phyloP scores from a whole-genome alignment of 64 coral and sea anemone genomes.

The Stichodactyla helianthus region DNA sequence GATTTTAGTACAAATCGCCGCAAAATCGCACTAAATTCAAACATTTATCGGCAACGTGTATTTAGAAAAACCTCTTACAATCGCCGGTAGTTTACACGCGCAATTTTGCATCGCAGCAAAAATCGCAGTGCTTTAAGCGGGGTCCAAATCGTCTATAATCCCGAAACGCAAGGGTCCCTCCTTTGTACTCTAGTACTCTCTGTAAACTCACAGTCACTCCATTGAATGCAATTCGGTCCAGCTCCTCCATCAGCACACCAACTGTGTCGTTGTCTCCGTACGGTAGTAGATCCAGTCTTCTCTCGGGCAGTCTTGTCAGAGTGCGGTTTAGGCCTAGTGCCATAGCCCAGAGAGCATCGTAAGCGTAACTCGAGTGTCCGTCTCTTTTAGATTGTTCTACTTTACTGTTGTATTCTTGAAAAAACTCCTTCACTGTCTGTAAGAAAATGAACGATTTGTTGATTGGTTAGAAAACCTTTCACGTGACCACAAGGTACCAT shows the following conservation, averaged over 20 bases:
- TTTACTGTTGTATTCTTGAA: conserved; percentile 46
- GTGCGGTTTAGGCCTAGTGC: conserved; percentile 73
- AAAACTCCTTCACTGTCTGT: conserved; percentile 68
- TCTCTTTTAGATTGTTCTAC: conserved; percentile 38
- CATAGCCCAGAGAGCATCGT: conserved; percentile 87
- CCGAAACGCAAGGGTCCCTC: too few relatives aligned
- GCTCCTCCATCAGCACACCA: conserved; percentile 30
- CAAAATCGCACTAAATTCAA: too few relatives aligned
- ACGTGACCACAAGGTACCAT: too few relatives aligned
- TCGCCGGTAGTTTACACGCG: too few relatives aligned
- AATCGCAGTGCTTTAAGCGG: too few relatives aligned
- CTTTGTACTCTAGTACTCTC: too few relatives aligned
- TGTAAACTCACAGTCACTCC: conserved; percentile 69
- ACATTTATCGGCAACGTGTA: too few relatives aligned
- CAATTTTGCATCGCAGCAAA: too few relatives aligned
- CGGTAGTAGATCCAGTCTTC: conserved; percentile 39
- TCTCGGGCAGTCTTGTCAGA: conserved; percentile 26
- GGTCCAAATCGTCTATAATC: too few relatives aligned
- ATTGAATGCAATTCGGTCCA: conserved; percentile 48
- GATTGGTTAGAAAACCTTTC: too few relatives aligned
- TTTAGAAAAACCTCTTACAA: too few relatives aligned
- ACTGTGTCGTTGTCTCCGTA: conserved; percentile 53
- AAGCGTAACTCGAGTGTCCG: conserved; percentile 54
- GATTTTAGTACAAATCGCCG: too few relatives aligned
- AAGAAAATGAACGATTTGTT: neutral